Evolutionary conservation across 2,888 invertebrate genomes (phyloP).

Genomic region (Cetonia aurata): DNA sequence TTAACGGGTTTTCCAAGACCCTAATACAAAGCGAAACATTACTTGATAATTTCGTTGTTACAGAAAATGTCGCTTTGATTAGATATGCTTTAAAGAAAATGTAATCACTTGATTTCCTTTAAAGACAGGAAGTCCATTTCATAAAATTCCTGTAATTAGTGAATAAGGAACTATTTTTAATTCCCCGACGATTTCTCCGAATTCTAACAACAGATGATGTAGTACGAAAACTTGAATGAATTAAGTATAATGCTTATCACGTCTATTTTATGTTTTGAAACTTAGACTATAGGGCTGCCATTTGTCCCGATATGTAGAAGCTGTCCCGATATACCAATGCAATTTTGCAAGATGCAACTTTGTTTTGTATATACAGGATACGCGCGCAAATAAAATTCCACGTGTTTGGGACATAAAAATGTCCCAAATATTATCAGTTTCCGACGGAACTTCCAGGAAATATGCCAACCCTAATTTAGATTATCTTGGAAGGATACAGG

Average conservation of each 20-base stretch:
- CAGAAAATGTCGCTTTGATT: constrained; percentile 40
- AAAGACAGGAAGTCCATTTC: constrained; percentile 39
- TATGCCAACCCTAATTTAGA: too few species aligned
- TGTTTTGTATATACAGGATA: too few species aligned
- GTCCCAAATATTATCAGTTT: too few species aligned
- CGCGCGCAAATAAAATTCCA: too few species aligned
- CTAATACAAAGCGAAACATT: constrained; percentile 9
- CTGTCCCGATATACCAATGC: too few species aligned
- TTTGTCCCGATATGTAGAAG: too few species aligned
- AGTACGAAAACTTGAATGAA: constrained; percentile 1
- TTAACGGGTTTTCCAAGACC: constrained; percentile 17
- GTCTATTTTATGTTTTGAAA: too few species aligned
- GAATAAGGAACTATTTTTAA: constrained; percentile 34
- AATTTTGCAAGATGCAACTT: too few species aligned
- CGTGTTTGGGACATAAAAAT: too few species aligned
- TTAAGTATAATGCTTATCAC: background rate
- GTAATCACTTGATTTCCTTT: constrained; percentile 42
- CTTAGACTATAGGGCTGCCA: too few species aligned
- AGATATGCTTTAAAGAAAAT: constrained; percentile 36
- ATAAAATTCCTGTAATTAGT: constrained; percentile 37
- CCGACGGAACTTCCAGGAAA: too few species aligned
- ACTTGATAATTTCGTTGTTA: constrained; percentile 38
- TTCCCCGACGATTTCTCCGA: constrained; percentile 14
- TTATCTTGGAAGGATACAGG: too few species aligned
- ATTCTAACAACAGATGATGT: constrained; percentile 26